phyloP scores from a whole-genome alignment of 2,113 vertebrate genomes.

The Cnemophilus loriae region DNA sequence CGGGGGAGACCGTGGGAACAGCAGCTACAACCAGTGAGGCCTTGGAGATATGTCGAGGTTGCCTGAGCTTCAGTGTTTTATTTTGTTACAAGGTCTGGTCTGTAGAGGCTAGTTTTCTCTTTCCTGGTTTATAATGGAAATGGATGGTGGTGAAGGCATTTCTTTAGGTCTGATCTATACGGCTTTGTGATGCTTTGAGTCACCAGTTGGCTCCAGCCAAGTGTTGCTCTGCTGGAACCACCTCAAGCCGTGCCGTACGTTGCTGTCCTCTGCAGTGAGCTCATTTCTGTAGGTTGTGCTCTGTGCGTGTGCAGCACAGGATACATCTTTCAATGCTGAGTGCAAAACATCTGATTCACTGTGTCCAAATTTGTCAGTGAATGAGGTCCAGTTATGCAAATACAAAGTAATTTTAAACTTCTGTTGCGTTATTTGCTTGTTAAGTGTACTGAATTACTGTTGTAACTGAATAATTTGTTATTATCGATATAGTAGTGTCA shows the following conservation, averaged over 20 bases:
- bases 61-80: not conserved
- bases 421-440: not conserved
- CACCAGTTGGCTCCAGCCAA: too few species aligned
- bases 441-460: not conserved
- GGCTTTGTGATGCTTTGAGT: not conserved
- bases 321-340: accelerated
- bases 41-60: not conserved
- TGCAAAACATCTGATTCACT: not conserved
- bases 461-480: not conserved
- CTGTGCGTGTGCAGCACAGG: not conserved
- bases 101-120: not conserved
- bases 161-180: not conserved
- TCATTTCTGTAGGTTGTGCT: not conserved
- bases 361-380: not conserved
- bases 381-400: conserved; percentile 8
- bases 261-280: not conserved
- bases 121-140: not conserved
- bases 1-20: accelerated
- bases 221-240: accelerated
- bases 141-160: not conserved
- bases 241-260: accelerated
- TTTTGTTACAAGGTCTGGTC: not conserved
- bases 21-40: accelerated
- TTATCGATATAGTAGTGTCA: not conserved
- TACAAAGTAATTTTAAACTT: not conserved